Conservation (phyloP, 2,888 invertebrate genomes). For the Brachyopa scutellaris region DNA sequence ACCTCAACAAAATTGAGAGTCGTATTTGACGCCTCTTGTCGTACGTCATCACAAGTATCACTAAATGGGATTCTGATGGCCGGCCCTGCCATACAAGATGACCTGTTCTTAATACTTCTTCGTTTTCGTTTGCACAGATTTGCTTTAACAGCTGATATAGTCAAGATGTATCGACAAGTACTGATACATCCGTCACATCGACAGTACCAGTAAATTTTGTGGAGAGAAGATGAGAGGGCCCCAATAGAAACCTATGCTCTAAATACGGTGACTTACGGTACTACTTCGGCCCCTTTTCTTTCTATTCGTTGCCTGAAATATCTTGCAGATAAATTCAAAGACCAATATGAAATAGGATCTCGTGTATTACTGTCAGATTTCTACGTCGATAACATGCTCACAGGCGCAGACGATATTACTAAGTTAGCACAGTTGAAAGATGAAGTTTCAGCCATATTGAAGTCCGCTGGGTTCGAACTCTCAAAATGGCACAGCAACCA, state of each 20-base stretch:
- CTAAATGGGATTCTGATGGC: slow-evolving; percentile 64
- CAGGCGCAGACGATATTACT: slow-evolving; percentile 25
- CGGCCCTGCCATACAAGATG: too few relatives aligned
- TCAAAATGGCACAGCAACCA: slow-evolving; percentile 30
- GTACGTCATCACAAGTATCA: slow-evolving; percentile 46
- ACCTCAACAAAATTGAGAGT: slow-evolving; percentile 49
- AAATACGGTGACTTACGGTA: too few relatives aligned
- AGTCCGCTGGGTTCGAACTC: too few relatives aligned
- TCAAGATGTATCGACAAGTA: too few relatives aligned
- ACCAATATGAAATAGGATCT: slow-evolving; percentile 63
- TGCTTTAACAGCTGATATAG: slow-evolving; percentile 18
- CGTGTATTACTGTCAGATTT: too few relatives aligned
- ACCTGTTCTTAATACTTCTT: too few relatives aligned
- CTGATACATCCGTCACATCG: too few relatives aligned
- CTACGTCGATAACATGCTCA: slow-evolving; percentile 57
- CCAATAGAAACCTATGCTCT: slow-evolving; percentile 12
- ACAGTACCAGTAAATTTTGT: too few relatives aligned
- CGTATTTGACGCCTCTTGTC: too few relatives aligned
- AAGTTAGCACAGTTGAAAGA: neutral
- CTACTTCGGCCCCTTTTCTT: slow-evolving; percentile 54
- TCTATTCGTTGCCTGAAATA: slow-evolving; percentile 36
- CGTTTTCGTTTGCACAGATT: slow-evolving; percentile 54
- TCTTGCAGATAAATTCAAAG: slow-evolving; percentile 65
- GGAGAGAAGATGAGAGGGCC: neutral
- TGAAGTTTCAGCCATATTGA: slow-evolving; percentile 16